These are phyloP conservation scores for Acanthosepion lycidas DNA, from an alignment of 2,888 invertebrate genomes.

Conservation along the genomic window DNA sequence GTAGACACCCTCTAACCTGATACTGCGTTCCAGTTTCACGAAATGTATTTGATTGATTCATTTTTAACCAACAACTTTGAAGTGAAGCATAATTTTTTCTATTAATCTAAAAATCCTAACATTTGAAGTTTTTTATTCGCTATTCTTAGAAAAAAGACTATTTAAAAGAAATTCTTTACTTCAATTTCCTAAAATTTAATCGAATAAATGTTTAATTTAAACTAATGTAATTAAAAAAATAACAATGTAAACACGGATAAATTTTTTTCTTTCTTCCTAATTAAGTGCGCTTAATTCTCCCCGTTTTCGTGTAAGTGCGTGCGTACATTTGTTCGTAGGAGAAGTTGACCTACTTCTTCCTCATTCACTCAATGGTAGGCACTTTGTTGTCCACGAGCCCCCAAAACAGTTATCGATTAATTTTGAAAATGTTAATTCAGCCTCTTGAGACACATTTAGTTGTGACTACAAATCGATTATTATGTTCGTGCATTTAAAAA, in stretches of 20 bases:
- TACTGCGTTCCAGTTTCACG: not conserved
- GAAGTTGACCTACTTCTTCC: not conserved
- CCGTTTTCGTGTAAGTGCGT: not conserved
- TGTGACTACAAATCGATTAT: not conserved
- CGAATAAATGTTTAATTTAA: too few species aligned
- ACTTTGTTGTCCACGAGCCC: not conserved
- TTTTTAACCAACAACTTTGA: not conserved
- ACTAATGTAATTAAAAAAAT: too few species aligned
- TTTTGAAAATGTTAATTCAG: not conserved
- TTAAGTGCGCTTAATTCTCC: not conserved
- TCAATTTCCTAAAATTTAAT: too few species aligned
- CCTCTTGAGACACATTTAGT: not conserved
- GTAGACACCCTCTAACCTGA: not conserved
- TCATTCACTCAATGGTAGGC: not conserved
- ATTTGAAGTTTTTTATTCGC: too few species aligned
- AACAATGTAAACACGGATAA: too few species aligned
- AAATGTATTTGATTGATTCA: not conserved
- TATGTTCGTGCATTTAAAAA: not conserved
- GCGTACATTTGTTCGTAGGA: not conserved
- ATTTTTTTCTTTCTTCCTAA: not conserved
- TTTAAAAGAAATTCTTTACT: too few species aligned
- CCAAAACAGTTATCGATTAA: slow-evolving; percentile 4
- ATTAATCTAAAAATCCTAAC: too few species aligned
- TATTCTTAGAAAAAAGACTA: too few species aligned
- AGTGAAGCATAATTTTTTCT: too few species aligned